A percentile compares a stretch with the other conserved stretches of the same genome.
Evolutionary conservation across 2,888 invertebrate species (phyloP).

Genomic region (Phoenoteleia sp.): DNA sequence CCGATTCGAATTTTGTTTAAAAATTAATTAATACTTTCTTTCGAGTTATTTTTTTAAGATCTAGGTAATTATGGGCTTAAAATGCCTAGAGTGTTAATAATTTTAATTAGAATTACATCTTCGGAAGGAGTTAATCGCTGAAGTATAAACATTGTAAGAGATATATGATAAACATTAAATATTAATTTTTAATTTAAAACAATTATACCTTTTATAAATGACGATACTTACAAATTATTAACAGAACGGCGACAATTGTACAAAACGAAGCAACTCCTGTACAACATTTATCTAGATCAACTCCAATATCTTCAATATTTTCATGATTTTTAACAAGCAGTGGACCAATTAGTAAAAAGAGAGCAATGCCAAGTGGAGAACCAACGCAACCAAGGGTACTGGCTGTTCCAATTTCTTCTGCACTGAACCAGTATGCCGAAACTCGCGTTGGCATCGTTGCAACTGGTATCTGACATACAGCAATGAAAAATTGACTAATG

Average conservation of each 20-base stretch:
- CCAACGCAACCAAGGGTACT: slow-evolving; percentile 68
- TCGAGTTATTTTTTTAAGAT: too few species aligned
- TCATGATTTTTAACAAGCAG: slow-evolving; percentile 69
- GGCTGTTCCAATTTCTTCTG: slow-evolving; percentile 68
- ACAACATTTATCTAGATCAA: slow-evolving; percentile 55
- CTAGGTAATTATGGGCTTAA: too few species aligned
- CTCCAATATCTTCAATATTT: slow-evolving; percentile 60
- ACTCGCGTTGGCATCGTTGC: slow-evolving; percentile 70
- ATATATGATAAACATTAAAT: too few species aligned
- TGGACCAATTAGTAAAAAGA: slow-evolving; percentile 64
- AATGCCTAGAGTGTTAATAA: too few species aligned
- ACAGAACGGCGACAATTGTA: slow-evolving; percentile 46
- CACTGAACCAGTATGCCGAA: slow-evolving; percentile 74
- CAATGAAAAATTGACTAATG: slow-evolving; percentile 68
- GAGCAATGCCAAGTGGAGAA: slow-evolving; percentile 60
- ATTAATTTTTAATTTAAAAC: too few species aligned
- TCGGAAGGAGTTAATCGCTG: too few species aligned
- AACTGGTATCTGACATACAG: slow-evolving; percentile 64
- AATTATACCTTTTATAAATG: too few species aligned
- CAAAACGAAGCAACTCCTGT: slow-evolving; percentile 47
- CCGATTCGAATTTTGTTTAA: too few species aligned
- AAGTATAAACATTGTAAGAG: too few species aligned
- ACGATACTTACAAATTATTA: slow-evolving; percentile 69
- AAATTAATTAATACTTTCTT: too few species aligned
- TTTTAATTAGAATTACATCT: too few species aligned